Evolutionary conservation across 2,888 invertebrate species (phyloP).

Genomic region (Melolontha melolontha): DNA sequence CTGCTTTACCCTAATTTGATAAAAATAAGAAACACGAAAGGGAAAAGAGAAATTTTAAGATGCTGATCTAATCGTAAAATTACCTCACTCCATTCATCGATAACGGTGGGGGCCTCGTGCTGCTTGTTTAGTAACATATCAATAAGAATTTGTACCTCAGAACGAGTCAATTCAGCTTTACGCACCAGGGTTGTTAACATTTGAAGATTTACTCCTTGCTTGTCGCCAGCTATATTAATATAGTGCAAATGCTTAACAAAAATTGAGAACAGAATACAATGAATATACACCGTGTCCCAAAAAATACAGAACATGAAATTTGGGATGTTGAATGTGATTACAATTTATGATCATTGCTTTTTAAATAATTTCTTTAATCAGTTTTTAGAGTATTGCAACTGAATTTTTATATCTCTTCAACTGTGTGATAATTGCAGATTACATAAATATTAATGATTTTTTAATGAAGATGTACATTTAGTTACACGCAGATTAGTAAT

Average conservation of each 20-base stretch:
- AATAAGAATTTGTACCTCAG: constrained; percentile 89
- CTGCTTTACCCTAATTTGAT: constrained; percentile 75
- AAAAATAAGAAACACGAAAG: neutral
- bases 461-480: too few species aligned
- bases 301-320: too few species aligned
- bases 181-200: constrained; percentile 77
- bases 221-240: constrained; percentile 70
- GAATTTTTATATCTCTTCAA: too few species aligned
- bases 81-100: constrained; percentile 89
- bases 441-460: too few species aligned
- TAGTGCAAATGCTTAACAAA: constrained; percentile 9
- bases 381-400: too few species aligned
- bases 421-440: too few species aligned
- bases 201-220: constrained; percentile 76
- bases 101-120: constrained; percentile 78
- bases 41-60: neutral
- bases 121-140: constrained; percentile 91
- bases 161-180: constrained; percentile 84
- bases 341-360: too few species aligned
- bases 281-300: too few species aligned
- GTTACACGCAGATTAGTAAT: too few species aligned
- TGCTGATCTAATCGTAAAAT: neutral
- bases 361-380: too few species aligned
- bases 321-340: too few species aligned
- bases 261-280: too few species aligned